phyloP scores from a whole-genome alignment of 1,140 invertebrate species.

The Sitodiplosis mosellana region DNA sequence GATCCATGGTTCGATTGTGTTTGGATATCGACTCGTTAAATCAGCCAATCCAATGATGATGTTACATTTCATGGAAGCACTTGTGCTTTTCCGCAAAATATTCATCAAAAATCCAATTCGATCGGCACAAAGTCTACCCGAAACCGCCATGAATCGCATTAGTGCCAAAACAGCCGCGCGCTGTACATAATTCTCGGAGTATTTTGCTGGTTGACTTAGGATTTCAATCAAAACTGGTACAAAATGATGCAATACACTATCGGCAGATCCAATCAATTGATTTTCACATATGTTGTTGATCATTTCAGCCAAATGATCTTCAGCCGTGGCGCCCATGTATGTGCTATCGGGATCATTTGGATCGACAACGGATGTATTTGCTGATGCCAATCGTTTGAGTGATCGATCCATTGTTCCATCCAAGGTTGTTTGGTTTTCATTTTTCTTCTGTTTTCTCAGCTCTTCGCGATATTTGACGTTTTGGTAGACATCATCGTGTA shows the following conservation, averaged over 20 bases:
- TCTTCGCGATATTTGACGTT: constrained; percentile 37
- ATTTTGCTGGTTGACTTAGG: constrained; percentile 34
- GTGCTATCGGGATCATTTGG: constrained; percentile 15
- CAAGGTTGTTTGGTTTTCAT: constrained; percentile 19
- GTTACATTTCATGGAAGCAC: constrained; percentile 58
- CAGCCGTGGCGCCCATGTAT: constrained; percentile 62
- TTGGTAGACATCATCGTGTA: constrained; percentile 57
- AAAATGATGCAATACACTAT: constrained; percentile 36
- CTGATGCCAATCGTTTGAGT: too few species aligned
- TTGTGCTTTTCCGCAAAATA: constrained; percentile 58
- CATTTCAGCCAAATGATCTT: constrained; percentile 71
- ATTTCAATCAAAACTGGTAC: constrained; percentile 16
- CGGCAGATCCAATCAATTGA: constrained; percentile 41
- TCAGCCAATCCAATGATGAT: constrained; percentile 75
- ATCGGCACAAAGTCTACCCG: constrained; percentile 58
- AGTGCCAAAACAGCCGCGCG: constrained; percentile 50
- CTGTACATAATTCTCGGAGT: constrained; percentile 39
- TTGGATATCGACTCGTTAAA: constrained; percentile 75
- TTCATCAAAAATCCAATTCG: constrained; percentile 70
- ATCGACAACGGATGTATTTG: too few species aligned
- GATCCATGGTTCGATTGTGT: constrained; percentile 84
- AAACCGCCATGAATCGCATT: constrained; percentile 74
- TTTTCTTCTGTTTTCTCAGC: constrained; percentile 33
- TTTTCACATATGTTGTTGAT: constrained; percentile 60
- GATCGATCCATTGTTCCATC: too few species aligned